Percentiles rank a stretch among this genome's conserved stretches.
These are phyloP conservation scores for Halesus radiatus DNA, from an alignment of 1,140 invertebrate genomes.

Conservation along the genomic window DNA sequence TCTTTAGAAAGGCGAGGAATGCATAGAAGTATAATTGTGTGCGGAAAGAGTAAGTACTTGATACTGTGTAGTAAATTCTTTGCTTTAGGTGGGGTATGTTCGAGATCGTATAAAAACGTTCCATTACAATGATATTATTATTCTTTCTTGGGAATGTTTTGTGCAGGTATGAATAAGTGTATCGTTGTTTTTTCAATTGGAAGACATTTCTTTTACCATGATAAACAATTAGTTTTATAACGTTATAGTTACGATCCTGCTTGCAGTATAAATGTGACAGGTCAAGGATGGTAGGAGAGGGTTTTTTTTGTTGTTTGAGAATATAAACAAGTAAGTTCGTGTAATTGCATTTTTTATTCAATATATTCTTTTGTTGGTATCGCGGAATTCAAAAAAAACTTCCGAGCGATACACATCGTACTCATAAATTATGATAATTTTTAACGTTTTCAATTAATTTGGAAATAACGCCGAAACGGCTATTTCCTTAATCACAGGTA, in stretches of 20 bases:
- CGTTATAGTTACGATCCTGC: background rate
- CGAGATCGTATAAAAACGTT: too few relatives aligned
- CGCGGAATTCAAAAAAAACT: slow-evolving; percentile 45
- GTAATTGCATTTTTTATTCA: slow-evolving; percentile 44
- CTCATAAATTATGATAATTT: slow-evolving; percentile 23
- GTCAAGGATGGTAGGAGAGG: background rate
- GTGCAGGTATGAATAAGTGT: too few relatives aligned
- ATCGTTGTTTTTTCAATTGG: too few relatives aligned
- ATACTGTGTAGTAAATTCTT: too few relatives aligned
- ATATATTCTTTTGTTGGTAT: slow-evolving; percentile 44
- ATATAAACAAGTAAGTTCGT: slow-evolving; percentile 44
- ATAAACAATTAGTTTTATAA: background rate
- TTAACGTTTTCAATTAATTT: slow-evolving; percentile 15
- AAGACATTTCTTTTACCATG: background rate
- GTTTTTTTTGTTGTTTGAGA: slow-evolving; percentile 1
- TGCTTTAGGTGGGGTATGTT: too few relatives aligned
- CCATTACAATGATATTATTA: too few relatives aligned
- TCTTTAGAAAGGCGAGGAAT: too few relatives aligned
- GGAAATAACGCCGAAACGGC: slow-evolving; percentile 22
- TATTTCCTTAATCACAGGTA: slow-evolving; percentile 51
- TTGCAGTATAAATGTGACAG: background rate
- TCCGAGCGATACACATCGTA: slow-evolving; percentile 28
- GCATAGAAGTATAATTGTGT: too few relatives aligned
- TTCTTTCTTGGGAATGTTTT: too few relatives aligned
- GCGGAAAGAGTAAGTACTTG: too few relatives aligned